Percentiles rank a stretch among this genome's conserved stretches.
These are phyloP conservation scores for Lynx canadensis DNA, from an alignment of 2,113 vertebrate genomes.

Conservation along the genomic window DNA sequence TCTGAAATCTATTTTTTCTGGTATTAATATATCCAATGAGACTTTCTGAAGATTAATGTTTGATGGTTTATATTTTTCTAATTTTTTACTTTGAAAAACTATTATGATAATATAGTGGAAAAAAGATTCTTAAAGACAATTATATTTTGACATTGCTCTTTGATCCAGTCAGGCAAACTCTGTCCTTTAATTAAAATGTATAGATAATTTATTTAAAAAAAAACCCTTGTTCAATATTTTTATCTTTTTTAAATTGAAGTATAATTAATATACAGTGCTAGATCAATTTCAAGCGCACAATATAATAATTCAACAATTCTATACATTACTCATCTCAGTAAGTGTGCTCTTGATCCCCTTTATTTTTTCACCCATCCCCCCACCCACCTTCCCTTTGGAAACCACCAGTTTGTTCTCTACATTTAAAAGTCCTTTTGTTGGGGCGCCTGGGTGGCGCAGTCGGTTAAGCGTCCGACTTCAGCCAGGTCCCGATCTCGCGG, in stretches of 20 bases:
- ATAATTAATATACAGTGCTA: not conserved
- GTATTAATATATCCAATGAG: not conserved
- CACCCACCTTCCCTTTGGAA: not conserved
- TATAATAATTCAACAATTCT: not conserved
- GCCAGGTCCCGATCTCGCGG: no score
- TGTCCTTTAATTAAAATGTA: not conserved
- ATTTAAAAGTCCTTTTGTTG: not conserved
- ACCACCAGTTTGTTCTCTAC: not conserved
- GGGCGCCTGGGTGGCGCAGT: no score
- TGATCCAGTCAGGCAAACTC: not conserved
- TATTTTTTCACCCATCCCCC: not conserved
- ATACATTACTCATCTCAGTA: not conserved
- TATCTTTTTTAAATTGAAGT: not conserved
- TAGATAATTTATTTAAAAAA: not conserved
- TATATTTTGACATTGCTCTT: not conserved
- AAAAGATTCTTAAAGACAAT: not conserved
- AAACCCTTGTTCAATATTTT: not conserved
- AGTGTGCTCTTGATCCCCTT: not conserved
- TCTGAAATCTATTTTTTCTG: not conserved
- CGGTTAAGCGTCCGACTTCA: no score
- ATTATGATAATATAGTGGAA: not conserved
- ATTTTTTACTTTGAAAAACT: not conserved
- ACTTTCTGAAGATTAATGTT: not conserved
- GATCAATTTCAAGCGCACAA: not conserved
- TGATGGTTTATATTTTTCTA: not conserved